Conservation (phyloP, 1,140 invertebrate species). For the Drosophila chauvacae region DNA sequence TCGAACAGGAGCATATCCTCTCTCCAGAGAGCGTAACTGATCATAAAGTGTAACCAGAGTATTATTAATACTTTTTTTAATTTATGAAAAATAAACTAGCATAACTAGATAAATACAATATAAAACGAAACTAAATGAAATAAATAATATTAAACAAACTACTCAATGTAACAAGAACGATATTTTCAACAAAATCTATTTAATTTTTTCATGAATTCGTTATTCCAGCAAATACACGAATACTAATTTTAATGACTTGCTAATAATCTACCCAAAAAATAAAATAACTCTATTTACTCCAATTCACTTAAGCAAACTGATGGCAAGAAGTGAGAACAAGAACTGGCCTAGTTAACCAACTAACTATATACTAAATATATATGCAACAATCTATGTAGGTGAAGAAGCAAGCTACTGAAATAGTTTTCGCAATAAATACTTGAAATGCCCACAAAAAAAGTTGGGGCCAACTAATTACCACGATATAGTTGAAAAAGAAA, state of each 20-base stretch:
- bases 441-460: constrained; percentile 28
- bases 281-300: background rate
- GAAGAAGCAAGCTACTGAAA: constrained; percentile 40
- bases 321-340: constrained; percentile 35
- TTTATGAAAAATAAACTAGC: background rate
- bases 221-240: background rate
- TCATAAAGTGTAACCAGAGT: too few species aligned
- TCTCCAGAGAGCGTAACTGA: too few species aligned
- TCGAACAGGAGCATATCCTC: too few species aligned
- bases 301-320: constrained; percentile 9
- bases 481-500: constrained; percentile 33
- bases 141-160: background rate
- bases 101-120: background rate
- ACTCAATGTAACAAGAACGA: background rate
- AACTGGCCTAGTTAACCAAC: constrained; percentile 26
- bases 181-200: background rate
- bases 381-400: constrained; percentile 16
- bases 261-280: background rate
- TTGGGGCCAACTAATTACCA: constrained; percentile 44
- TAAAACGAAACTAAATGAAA: background rate
- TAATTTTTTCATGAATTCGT: background rate
- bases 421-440: constrained; percentile 35
- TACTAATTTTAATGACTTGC: background rate
- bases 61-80: background rate
- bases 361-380: constrained; percentile 7